phyloP scores from a whole-genome alignment of 1,140 invertebrate species.

The Drosophila lacertosa region DNA sequence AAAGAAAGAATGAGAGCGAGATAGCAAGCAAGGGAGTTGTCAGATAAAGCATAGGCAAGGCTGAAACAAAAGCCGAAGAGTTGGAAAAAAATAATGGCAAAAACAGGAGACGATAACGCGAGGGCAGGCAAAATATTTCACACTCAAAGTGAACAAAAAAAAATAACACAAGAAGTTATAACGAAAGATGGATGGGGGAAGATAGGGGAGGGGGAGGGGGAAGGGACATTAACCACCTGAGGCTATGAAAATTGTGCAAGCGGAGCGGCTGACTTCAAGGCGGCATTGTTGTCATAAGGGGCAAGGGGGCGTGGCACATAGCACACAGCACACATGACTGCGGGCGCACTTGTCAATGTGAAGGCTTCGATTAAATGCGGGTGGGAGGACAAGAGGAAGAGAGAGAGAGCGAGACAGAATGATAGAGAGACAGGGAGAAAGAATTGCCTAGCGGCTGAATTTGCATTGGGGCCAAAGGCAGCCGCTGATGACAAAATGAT shows the following conservation, averaged over 20 bases:
- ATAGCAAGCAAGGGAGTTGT: conserved; percentile 14
- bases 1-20: background rate
- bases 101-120: conserved; percentile 12
- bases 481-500: conserved; percentile 50
- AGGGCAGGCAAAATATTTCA: conserved; percentile 48
- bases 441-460: conserved; percentile 40
- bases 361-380: conserved; percentile 39
- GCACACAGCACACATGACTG: conserved; percentile 30
- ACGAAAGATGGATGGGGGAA: background rate
- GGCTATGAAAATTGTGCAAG: conserved; percentile 41
- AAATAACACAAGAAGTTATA: background rate
- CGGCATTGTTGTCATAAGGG: conserved; percentile 45
- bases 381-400: background rate
- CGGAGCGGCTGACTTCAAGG: conserved; percentile 44
- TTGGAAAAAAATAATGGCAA: conserved; percentile 2
- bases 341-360: conserved; percentile 48
- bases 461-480: conserved; percentile 37
- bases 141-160: conserved; percentile 12
- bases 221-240: conserved; percentile 41
- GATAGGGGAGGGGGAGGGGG: background rate
- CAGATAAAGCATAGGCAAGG: conserved; percentile 20
- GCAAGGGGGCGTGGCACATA: background rate
- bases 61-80: conserved; percentile 39
- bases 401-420: background rate
- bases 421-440: background rate